Conservation (phyloP, 37 sponge, comb jelly and placozoan genomes). For the Bolinopsis microptera region DNA sequence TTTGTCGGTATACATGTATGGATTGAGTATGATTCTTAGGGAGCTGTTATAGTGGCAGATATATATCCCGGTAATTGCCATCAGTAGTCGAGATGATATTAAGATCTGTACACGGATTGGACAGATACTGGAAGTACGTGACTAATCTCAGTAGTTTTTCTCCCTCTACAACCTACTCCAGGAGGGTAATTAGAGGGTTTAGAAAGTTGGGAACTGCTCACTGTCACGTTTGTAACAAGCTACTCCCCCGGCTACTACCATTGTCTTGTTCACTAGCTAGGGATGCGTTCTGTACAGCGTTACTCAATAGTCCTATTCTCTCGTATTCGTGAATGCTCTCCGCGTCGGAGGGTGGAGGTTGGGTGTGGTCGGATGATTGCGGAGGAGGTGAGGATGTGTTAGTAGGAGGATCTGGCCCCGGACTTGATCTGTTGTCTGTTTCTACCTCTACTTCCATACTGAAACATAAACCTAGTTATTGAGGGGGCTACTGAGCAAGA, state of each 20-base stretch:
- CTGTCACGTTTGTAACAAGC: conserved; percentile 20
- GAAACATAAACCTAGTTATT: background rate
- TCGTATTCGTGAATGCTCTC: conserved; percentile 53
- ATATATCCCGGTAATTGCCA: too few relatives aligned
- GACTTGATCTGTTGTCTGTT: background rate
- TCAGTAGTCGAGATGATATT: too few relatives aligned
- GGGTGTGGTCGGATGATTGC: background rate
- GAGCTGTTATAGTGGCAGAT: too few relatives aligned
- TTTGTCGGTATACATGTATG: too few relatives aligned
- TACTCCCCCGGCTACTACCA: conserved; percentile 17
- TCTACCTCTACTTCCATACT: background rate
- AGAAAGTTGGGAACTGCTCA: too few relatives aligned
- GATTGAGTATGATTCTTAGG: too few relatives aligned
- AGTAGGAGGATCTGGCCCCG: background rate
- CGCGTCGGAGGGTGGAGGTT: background rate
- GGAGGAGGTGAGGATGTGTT: background rate
- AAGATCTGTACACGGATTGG: too few relatives aligned
- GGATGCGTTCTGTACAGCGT: background rate
- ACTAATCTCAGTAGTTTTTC: too few relatives aligned
- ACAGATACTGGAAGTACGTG: too few relatives aligned
- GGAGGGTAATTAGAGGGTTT: too few relatives aligned
- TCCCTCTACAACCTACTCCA: too few relatives aligned
- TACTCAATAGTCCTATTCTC: conserved; percentile 60
- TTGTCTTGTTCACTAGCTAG: background rate
- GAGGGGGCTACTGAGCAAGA: too few relatives aligned